Evolutionary conservation across 2,888 invertebrate species (phyloP).

Genomic region (Drosophila fulvimacula): DNA sequence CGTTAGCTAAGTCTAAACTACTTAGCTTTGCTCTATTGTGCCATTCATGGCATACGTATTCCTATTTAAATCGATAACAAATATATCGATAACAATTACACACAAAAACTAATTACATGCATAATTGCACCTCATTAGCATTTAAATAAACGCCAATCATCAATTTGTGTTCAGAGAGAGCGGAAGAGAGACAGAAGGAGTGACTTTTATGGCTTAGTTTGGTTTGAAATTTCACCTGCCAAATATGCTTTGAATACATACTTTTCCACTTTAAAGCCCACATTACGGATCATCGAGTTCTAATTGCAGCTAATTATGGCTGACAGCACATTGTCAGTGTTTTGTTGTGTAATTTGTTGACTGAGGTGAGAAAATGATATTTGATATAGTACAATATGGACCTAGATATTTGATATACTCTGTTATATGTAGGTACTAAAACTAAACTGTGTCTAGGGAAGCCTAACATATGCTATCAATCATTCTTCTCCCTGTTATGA

Average conservation of each 20-base stretch:
- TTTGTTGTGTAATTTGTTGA: neutral
- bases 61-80: neutral
- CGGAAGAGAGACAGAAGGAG: neutral
- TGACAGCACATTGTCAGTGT: slow-evolving; percentile 27
- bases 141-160: neutral
- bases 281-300: slow-evolving; percentile 35
- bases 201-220: neutral
- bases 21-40: too few species aligned
- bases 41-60: neutral
- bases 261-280: neutral
- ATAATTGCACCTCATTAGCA: neutral
- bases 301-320: slow-evolving; percentile 54
- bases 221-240: neutral
- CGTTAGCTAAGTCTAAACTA: too few species aligned
- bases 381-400: neutral
- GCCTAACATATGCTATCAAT: neutral
- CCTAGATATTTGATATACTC: neutral
- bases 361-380: neutral
- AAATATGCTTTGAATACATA: neutral
- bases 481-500: neutral
- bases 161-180: neutral
- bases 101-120: neutral
- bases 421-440: too few species aligned
- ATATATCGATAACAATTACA: neutral
- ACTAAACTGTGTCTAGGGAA: too few species aligned